phyloP scores from a whole-genome alignment of 2,113 vertebrate species.

The Galemys pyrenaicus region DNA sequence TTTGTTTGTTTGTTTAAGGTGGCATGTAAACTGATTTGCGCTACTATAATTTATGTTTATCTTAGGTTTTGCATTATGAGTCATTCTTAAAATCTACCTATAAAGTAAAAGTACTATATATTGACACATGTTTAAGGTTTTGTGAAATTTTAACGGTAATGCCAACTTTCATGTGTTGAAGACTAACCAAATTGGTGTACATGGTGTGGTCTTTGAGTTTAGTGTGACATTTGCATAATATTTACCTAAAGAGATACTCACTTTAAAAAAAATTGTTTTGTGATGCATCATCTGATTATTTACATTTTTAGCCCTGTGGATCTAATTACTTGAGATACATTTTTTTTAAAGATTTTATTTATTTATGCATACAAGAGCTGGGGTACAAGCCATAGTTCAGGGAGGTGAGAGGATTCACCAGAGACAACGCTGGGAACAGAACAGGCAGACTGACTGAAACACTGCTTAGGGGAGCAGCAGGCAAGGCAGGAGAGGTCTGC shows the following conservation, averaged over 20 bases:
- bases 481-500: too few species aligned
- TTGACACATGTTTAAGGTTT: background rate
- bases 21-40: background rate
- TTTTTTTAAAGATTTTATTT: too few species aligned
- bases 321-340: background rate
- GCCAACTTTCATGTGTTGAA: background rate
- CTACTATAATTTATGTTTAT: conserved; percentile 29
- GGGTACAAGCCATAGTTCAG: too few species aligned
- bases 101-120: background rate
- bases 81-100: conserved; percentile 12
- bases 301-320: background rate
- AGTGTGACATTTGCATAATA: background rate
- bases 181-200: background rate
- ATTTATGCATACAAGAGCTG: too few species aligned
- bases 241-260: background rate
- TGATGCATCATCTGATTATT: background rate
- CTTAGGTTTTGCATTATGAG: background rate
- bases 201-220: background rate
- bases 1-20: background rate
- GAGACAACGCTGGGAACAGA: too few species aligned
- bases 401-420: too few species aligned
- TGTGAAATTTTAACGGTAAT: background rate
- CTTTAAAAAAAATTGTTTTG: background rate
- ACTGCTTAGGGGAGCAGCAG: too few species aligned
- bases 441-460: too few species aligned